A percentile compares a stretch with the other conserved stretches of the same genome.
Conservation (phyloP, 2,888 invertebrate species). For the Lepidocyrtinus sp. region DNA sequence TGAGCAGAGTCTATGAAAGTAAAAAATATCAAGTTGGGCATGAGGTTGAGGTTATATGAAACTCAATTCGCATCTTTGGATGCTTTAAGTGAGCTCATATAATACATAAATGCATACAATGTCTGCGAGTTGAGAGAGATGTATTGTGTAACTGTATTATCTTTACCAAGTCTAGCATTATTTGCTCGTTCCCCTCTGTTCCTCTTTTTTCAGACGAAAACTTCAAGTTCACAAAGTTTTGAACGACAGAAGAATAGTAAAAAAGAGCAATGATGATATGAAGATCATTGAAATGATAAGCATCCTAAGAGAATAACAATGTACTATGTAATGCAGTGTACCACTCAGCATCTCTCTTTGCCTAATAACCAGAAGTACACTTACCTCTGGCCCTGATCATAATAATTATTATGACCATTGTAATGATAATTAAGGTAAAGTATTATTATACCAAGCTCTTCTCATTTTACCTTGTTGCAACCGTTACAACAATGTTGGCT, state of each 20-base stretch:
- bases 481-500: not conserved
- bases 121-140: not conserved
- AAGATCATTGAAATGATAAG: not conserved
- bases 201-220: conserved; percentile 5
- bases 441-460: not conserved
- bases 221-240: conserved; percentile 27
- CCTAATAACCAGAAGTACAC: conserved; percentile 9
- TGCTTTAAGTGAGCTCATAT: not conserved
- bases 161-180: not conserved
- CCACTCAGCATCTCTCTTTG: not conserved
- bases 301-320: not conserved
- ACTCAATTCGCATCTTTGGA: conserved; percentile 13
- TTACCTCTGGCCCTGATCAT: conserved; percentile 20
- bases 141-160: conserved; percentile 7
- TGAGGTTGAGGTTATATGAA: not conserved
- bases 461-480: not conserved
- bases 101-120: not conserved
- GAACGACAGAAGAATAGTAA: not conserved
- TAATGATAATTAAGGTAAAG: conserved; percentile 29
- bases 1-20: not conserved
- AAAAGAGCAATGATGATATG: conserved; percentile 19
- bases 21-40: not conserved
- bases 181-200: not conserved
- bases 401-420: conserved; percentile 31
- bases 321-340: not conserved